Percentiles rank a stretch among this genome's conserved stretches.
Evolutionary conservation across 1,140 invertebrate genomes (phyloP).

Genomic region (Bombus sylvicola): DNA sequence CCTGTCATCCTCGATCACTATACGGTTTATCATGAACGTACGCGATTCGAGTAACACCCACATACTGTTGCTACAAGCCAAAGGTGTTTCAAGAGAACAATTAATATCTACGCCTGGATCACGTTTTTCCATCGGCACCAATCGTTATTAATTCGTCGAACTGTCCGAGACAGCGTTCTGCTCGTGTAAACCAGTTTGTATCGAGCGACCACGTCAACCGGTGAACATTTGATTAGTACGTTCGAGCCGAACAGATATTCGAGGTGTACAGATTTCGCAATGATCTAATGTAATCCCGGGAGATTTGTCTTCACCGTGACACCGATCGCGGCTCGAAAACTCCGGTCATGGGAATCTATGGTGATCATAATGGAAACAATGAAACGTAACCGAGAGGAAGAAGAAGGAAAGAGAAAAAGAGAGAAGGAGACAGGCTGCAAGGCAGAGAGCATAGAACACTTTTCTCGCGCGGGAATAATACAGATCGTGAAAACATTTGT

Average conservation of each 20-base stretch:
- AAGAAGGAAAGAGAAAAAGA: not conserved
- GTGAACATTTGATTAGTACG: slow-evolving; percentile 1
- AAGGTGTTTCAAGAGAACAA: not conserved
- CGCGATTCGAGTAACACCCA: not conserved
- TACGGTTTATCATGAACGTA: not conserved
- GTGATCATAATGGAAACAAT: slow-evolving; percentile 44
- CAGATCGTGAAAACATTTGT: slow-evolving; percentile 52
- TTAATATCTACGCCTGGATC: not conserved
- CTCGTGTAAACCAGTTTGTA: slow-evolving; percentile 7
- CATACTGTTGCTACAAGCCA: not conserved
- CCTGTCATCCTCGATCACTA: not conserved
- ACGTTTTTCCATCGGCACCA: not conserved
- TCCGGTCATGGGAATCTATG: slow-evolving; percentile 38
- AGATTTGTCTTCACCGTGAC: slow-evolving; percentile 20
- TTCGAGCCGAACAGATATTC: not conserved
- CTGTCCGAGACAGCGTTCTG: not conserved
- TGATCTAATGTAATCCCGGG: slow-evolving; percentile 19
- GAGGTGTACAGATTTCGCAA: slow-evolving; percentile 25
- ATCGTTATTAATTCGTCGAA: not conserved
- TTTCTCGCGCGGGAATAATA: slow-evolving; percentile 37
- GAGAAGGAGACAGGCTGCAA: not conserved
- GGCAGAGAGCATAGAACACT: not conserved
- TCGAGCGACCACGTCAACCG: slow-evolving; percentile 13
- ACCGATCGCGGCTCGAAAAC: slow-evolving; percentile 22
- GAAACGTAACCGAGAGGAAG: not conserved